Percentiles rank a stretch among this genome's conserved stretches.
These are phyloP conservation scores for Lepidostoma basale DNA, from an alignment of 1,140 invertebrate species.

Conservation along the genomic window DNA sequence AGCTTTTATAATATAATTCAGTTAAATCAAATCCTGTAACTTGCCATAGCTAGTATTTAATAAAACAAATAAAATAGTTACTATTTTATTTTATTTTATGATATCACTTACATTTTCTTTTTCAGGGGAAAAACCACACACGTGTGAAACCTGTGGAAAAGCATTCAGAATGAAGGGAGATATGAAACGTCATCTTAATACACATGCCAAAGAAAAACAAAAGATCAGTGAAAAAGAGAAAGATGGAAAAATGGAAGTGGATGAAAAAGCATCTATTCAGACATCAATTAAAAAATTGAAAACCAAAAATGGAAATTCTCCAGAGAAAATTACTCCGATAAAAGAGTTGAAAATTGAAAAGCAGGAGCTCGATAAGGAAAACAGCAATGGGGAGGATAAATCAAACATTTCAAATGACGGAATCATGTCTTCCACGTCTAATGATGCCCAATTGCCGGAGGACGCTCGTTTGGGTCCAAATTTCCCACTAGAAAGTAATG, in stretches of 20 bases:
- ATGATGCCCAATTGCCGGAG: slow-evolving; percentile 19
- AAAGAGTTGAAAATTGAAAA: slow-evolving; percentile 41
- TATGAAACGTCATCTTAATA: slow-evolving; percentile 85
- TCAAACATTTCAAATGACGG: slow-evolving; percentile 23
- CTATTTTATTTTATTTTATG: slow-evolving; percentile 39
- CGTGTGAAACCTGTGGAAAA: slow-evolving; percentile 78
- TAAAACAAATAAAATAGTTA: no score
- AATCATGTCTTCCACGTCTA: slow-evolving; percentile 26
- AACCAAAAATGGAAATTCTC: slow-evolving; percentile 5
- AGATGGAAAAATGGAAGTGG: slow-evolving; percentile 24
- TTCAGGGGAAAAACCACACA: slow-evolving; percentile 78
- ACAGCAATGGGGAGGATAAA: slow-evolving; percentile 33
- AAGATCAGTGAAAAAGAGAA: slow-evolving; percentile 18
- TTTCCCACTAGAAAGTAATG: slow-evolving; percentile 35
- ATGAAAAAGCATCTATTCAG: slow-evolving; percentile 5
- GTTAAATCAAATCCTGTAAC: no score
- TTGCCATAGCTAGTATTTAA: no score
- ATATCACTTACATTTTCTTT: slow-evolving; percentile 34
- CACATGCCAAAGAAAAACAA: slow-evolving; percentile 62
- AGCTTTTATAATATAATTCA: no score
- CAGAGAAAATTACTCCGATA: slow-evolving; percentile 3
- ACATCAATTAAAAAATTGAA: slow-evolving; percentile 4
- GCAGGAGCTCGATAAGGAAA: slow-evolving; percentile 33
- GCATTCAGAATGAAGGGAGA: slow-evolving; percentile 86
- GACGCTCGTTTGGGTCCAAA: slow-evolving; percentile 31